Evolutionary conservation across 2,113 vertebrate genomes (phyloP).

Genomic region (Dendrocopos noguchii): DNA sequence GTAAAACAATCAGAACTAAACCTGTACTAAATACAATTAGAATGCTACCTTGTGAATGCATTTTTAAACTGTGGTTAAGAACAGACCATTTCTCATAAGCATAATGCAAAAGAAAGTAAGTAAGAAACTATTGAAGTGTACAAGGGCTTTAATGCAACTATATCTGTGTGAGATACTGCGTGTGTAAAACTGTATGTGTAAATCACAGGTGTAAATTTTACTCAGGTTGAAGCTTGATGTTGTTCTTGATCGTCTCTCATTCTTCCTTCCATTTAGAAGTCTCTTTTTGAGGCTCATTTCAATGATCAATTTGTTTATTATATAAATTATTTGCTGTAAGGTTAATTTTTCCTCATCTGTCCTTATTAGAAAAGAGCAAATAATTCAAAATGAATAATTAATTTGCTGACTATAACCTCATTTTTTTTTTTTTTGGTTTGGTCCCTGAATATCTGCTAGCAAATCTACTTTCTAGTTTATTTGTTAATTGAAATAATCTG

Average conservation of each 20-base stretch:
- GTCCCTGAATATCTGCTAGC: constrained; percentile 8
- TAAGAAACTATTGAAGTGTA: background rate
- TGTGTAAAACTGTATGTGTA: background rate
- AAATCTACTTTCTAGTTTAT: constrained; percentile 47
- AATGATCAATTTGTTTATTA: background rate
- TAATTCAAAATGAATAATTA: constrained; percentile 68
- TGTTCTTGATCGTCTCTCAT: constrained; percentile 46
- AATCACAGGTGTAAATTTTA: background rate
- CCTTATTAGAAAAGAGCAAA: constrained; percentile 67
- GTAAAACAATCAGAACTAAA: background rate
- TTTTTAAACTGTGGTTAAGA: background rate
- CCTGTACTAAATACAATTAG: background rate
- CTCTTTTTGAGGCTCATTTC: constrained; percentile 39
- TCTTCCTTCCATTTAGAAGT: constrained; percentile 26
- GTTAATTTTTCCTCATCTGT: constrained; percentile 61
- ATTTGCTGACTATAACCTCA: constrained; percentile 38
- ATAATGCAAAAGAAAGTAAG: background rate
- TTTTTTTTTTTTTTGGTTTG: constrained; percentile 22
- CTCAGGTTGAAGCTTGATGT: background rate
- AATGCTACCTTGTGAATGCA: background rate
- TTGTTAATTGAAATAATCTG: constrained; percentile 46
- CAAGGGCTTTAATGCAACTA: background rate
- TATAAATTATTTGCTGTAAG: constrained; percentile 46
- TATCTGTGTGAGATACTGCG: background rate
- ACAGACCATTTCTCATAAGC: background rate